Evolutionary conservation across 92 coral and sea anemone species (phyloP), one percentile per base, ranked within the genome.

Genomic region (Porites evermanni): DNA sequence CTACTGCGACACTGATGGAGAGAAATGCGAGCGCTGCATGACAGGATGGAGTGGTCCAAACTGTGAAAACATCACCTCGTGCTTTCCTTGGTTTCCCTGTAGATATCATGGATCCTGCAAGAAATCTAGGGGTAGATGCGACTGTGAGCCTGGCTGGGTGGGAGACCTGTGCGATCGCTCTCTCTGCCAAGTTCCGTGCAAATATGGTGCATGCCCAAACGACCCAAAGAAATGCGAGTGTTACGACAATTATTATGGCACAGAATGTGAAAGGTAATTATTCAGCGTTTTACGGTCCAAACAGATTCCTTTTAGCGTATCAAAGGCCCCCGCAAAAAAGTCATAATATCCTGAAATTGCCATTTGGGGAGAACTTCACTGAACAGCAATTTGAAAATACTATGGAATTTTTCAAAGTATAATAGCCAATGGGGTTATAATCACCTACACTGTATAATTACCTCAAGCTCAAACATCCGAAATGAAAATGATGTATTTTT

Each of bases 91-190:
- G 98, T 89, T 94, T 16, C 78, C 93, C 72, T 94, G 98, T 84
- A 85, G 70, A 21, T 64, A 77, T 67, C 98, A 92, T 85, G 98
- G 98, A n/a, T 20, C 84, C 18, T 94, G 98, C 68, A 85, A 72
- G 18, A 93, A 84, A 74, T 91, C 98, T 47, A 93, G 94, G 91
- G 90, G 93, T 81, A 84, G 58, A 75, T 94, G 98, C 72, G 98
- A 94, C 38, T 94, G 98, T 72, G 98, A 94, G 51, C 95, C 98
- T 13, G 98, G 98, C 21, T 94, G 95, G 98, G 86, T 89, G 64
- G 98, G 98, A 9, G 98, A 94, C 90, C 93, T 90, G 67, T 94
- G 98, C 76, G 98, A 94, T 80, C 92, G 98, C 52, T 88, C 95
- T 4, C 83, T 88, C 73, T 94, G 98, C 76, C 26, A 72, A 19